A percentile compares a stretch with the other conserved stretches of the same genome.
Evolutionary conservation across 2,888 invertebrate species (phyloP).

Genomic region (Platycnemis pennipes): DNA sequence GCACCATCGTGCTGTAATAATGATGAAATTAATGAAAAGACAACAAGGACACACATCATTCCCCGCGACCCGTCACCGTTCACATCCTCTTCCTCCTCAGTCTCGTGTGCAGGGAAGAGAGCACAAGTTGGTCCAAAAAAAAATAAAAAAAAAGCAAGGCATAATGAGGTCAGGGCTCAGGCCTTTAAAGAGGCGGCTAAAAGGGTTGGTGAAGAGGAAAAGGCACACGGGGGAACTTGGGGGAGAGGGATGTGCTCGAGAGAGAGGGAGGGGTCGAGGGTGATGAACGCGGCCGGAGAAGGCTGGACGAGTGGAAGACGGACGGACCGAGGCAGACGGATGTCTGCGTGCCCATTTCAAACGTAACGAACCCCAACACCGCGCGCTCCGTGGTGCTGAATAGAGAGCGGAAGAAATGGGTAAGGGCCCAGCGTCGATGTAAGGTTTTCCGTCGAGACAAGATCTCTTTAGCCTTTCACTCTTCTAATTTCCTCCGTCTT

Average conservation of each 20-base stretch:
- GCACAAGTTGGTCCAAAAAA: neutral
- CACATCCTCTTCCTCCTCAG: neutral
- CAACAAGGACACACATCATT: neutral
- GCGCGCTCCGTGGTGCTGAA: neutral
- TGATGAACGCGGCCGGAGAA: no score
- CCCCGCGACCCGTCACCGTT: neutral
- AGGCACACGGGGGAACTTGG: neutral
- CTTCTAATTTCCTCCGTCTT: neutral
- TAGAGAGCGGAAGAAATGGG: neutral
- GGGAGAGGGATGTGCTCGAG: neutral
- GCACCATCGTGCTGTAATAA: neutral
- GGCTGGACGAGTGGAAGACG: neutral
- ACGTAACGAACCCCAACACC: neutral
- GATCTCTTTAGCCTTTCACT: neutral
- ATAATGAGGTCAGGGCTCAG: conserved; percentile 5
- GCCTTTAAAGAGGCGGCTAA: neutral
- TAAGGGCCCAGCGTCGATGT: neutral
- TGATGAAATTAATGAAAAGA: conserved; percentile 2
- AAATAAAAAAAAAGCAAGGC: neutral
- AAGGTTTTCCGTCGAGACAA: neutral
- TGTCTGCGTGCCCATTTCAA: neutral
- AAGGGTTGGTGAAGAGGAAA: neutral
- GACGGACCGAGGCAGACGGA: neutral
- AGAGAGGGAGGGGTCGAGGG: neutral
- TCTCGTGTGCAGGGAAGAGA: neutral